These are phyloP conservation scores for Scolopax rusticola DNA, from an alignment of 2,797 vertebrate genomes.

Conservation along the genomic window DNA sequence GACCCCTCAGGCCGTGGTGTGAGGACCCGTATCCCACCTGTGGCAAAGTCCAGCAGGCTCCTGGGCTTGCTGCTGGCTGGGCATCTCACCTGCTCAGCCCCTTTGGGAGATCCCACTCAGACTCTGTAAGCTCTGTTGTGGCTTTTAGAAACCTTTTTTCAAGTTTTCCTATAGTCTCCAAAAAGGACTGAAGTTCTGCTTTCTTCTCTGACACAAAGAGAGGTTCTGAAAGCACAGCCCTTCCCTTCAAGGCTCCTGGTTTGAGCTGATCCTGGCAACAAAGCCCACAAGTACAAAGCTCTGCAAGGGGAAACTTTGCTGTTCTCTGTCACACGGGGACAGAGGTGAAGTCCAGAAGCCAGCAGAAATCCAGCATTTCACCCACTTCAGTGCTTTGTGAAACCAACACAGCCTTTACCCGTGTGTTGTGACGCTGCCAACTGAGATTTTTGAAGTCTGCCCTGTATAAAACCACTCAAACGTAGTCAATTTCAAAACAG, in stretches of 20 bases:
- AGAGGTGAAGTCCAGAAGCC: background rate
- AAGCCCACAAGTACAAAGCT: background rate
- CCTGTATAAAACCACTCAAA: background rate
- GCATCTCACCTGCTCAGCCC: background rate
- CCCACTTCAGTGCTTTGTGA: background rate
- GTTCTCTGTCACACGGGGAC: background rate
- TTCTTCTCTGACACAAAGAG: background rate
- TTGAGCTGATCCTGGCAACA: background rate
- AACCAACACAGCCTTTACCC: background rate
- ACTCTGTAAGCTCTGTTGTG: background rate
- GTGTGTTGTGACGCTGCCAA: background rate
- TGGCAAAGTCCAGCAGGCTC: background rate
- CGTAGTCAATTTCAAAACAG: background rate
- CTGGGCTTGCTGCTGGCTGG: background rate
- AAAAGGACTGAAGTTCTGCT: background rate
- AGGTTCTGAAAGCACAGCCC: background rate
- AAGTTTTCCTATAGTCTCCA: background rate
- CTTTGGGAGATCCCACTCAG: background rate
- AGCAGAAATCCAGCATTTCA: background rate
- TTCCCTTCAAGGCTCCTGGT: background rate
- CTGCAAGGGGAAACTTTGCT: background rate
- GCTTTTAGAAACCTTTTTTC: background rate
- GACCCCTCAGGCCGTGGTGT: fast-evolving
- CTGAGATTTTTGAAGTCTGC: background rate
- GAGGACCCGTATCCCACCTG: background rate